Percentiles rank a stretch among this genome's conserved stretches.
These are phyloP conservation scores for Nomada flava DNA, from an alignment of 2,888 invertebrate genomes.

Conservation along the genomic window DNA sequence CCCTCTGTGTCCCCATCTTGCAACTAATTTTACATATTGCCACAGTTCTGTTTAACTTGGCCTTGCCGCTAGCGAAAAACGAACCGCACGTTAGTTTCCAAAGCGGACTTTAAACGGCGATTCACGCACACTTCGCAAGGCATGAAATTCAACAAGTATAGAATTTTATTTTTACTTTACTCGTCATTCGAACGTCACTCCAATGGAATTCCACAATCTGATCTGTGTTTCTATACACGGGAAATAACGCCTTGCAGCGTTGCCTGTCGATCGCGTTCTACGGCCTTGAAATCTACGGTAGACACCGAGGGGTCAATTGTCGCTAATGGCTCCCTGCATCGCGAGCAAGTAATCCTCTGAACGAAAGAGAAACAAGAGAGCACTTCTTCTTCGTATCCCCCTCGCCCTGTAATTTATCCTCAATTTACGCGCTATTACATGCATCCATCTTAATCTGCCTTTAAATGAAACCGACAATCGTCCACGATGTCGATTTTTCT, in stretches of 20 bases:
- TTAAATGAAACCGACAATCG: slow-evolving; percentile 48
- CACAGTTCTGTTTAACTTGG: slow-evolving; percentile 22
- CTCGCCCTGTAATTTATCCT: slow-evolving; percentile 44
- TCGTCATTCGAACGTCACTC: not conserved
- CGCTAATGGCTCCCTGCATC: slow-evolving; percentile 51
- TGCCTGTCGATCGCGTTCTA: slow-evolving; percentile 32
- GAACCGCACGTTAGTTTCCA: not conserved
- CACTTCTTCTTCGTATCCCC: slow-evolving; percentile 29
- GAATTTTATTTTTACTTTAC: not conserved
- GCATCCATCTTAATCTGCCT: slow-evolving; percentile 55
- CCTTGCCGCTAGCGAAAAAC: not conserved
- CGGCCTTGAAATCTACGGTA: slow-evolving; percentile 60
- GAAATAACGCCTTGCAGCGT: not conserved
- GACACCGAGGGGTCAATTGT: slow-evolving; percentile 59
- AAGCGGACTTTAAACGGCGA: not conserved
- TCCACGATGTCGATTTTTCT: slow-evolving; percentile 6
- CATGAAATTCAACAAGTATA: not conserved
- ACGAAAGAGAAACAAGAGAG: slow-evolving; percentile 30
- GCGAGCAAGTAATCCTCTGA: slow-evolving; percentile 47
- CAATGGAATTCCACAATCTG: not conserved
- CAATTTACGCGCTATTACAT: slow-evolving; percentile 51
- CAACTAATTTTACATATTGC: slow-evolving; percentile 48
- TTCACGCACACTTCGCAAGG: too few relatives aligned
- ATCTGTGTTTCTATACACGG: not conserved
- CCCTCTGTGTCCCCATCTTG: not conserved